phyloP scores from a whole-genome alignment of 2,797 vertebrate species.

The Nannoperca obscura region DNA sequence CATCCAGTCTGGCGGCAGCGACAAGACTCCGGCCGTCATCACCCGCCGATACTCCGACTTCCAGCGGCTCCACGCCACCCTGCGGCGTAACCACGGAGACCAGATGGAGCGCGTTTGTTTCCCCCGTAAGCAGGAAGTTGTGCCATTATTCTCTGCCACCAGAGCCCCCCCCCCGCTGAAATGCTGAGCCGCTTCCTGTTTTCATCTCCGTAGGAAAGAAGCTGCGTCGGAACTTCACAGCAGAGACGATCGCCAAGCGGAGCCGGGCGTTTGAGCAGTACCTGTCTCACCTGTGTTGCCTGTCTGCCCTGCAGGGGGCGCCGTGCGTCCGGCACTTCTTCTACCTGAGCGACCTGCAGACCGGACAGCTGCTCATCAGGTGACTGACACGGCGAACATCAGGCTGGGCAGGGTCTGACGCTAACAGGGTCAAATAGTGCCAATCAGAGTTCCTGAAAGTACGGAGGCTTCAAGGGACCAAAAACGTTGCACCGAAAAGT shows the following conservation, averaged over 20 bases:
- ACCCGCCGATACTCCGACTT: slow-evolving; percentile 94
- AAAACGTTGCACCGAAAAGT: too few relatives aligned
- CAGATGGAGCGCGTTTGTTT: slow-evolving; percentile 91
- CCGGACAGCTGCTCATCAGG: slow-evolving; percentile 88
- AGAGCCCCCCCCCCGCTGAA: too few relatives aligned
- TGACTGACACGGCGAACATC: neutral
- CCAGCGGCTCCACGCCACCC: slow-evolving; percentile 87
- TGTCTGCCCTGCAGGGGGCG: slow-evolving; percentile 84
- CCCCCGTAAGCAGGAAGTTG: slow-evolving; percentile 80
- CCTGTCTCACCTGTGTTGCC: slow-evolving; percentile 90
- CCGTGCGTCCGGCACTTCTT: slow-evolving; percentile 91
- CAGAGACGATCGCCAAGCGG: slow-evolving; percentile 94
- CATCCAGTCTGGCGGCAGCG: slow-evolving; percentile 86
- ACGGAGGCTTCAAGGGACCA: too few relatives aligned
- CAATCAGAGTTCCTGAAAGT: too few relatives aligned
- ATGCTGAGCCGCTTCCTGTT: neutral
- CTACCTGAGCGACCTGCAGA: slow-evolving; percentile 89
- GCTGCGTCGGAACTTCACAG: slow-evolving; percentile 91
- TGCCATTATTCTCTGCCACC: too few relatives aligned
- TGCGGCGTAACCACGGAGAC: slow-evolving; percentile 86
- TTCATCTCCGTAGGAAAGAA: slow-evolving; percentile 83
- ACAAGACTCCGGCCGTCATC: slow-evolving; percentile 88
- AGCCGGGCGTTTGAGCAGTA: slow-evolving; percentile 97
- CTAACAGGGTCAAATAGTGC: too few relatives aligned
- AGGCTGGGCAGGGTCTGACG: neutral